Percentiles rank a stretch among this genome's conserved stretches.
phyloP scores from a whole-genome alignment of 2,797 vertebrate species.

The Hozukius guyotensis region DNA sequence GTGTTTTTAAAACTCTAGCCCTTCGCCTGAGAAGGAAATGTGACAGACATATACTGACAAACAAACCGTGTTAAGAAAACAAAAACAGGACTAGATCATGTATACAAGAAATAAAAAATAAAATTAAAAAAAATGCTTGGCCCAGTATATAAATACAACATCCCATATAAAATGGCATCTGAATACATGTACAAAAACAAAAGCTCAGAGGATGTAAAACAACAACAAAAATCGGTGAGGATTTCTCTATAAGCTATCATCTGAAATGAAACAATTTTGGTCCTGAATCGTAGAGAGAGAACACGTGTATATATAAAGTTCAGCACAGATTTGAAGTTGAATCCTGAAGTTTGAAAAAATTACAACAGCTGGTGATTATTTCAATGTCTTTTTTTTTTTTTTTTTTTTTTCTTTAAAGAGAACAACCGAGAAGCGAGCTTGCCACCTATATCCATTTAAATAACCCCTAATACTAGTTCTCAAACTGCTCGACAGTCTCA shows the following conservation, averaged over 20 bases:
- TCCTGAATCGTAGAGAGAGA: constrained; percentile 91
- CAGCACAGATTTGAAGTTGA: constrained; percentile 99
- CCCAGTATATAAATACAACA: constrained; percentile 98
- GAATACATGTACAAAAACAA: constrained; percentile 92
- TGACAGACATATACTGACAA: constrained; percentile 85
- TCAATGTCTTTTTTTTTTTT: constrained; percentile 75
- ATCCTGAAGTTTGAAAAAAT: constrained; percentile 95
- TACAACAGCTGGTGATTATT: constrained; percentile 99
- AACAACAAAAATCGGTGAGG: constrained; percentile 83
- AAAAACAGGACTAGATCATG: constrained; percentile 80
- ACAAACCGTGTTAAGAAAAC: constrained; percentile 61
- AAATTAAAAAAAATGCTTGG: constrained; percentile 87
- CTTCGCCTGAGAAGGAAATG: constrained; percentile 99
- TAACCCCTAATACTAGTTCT: constrained; percentile 95
- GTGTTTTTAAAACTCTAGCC: constrained; percentile 97
- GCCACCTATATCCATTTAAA: constrained; percentile 97
- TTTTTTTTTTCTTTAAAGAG: constrained; percentile 65
- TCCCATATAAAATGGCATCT: constrained; percentile 99
- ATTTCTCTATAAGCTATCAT: constrained; percentile 88
- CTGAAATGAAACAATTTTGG: constrained; percentile 94
- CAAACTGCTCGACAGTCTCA: constrained; percentile 95
- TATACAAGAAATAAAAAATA: constrained; percentile 80
- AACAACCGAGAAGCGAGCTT: constrained; percentile 93
- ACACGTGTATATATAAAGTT: constrained; percentile 88
- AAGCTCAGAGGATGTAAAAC: constrained; percentile 89